Evolutionary conservation across 1,140 invertebrate genomes (phyloP).

Genomic region (Bombus soroeensis): DNA sequence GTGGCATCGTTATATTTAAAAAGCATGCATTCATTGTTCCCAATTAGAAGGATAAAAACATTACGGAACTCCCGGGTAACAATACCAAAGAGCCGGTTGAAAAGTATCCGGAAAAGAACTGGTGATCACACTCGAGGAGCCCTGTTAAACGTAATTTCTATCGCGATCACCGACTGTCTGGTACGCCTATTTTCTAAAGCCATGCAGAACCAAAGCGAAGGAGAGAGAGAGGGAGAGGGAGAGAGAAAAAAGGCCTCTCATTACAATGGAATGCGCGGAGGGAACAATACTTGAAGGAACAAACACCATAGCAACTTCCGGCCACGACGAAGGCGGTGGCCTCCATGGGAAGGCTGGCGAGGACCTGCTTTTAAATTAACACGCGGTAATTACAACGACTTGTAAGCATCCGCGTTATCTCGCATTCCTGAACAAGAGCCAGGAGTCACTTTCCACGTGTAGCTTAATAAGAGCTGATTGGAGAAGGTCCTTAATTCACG

Average conservation of each 20-base stretch:
- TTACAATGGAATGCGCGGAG: conserved; percentile 58
- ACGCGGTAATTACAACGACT: conserved; percentile 59
- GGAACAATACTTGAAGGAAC: conserved; percentile 61
- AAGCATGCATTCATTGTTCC: not conserved
- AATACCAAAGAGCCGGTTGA: not conserved
- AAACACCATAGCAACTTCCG: conserved; percentile 64
- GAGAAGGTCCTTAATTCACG: not conserved
- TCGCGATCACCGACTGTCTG: conserved; percentile 13
- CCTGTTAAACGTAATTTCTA: conserved; percentile 19
- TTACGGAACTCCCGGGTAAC: not conserved
- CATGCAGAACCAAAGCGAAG: not conserved
- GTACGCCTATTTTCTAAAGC: conserved; percentile 15
- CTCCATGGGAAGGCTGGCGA: conserved; percentile 55
- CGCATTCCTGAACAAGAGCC: conserved; percentile 51
- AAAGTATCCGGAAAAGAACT: conserved; percentile 10
- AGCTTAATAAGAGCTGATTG: conserved; percentile 23
- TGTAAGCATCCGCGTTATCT: conserved; percentile 60
- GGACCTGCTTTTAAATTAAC: conserved; percentile 68
- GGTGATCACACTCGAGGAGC: not conserved
- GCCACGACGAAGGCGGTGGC: conserved; percentile 43
- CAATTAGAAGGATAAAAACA: conserved; percentile 21
- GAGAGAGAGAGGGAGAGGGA: not conserved
- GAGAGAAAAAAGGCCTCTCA: conserved; percentile 28
- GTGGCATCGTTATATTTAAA: conserved; percentile 3
- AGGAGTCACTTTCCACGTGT: not conserved